Evolutionary conservation across 2,797 vertebrate genomes (phyloP).

Genomic region (Microctenopoma lineatum): DNA sequence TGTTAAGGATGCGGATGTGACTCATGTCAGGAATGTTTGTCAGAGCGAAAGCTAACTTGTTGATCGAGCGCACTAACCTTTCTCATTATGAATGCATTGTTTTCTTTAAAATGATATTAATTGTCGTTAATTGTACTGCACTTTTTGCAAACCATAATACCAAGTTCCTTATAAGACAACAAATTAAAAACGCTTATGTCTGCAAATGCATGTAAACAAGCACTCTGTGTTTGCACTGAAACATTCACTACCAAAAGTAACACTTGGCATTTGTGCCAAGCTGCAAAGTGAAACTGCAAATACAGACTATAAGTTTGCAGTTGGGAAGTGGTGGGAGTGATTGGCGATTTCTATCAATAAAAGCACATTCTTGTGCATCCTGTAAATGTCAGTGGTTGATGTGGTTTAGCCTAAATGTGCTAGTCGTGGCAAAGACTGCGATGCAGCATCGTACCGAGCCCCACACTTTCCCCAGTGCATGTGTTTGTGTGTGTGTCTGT

Average conservation of each 20-base stretch:
- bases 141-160: not conserved
- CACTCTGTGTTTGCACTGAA: constrained; percentile 12
- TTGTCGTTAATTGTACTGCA: not conserved
- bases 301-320: constrained; percentile 40
- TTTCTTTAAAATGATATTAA: too few relatives aligned
- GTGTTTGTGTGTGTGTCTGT: not conserved
- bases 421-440: constrained; percentile 32
- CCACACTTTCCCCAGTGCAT: constrained; percentile 26
- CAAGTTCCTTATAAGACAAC: not conserved
- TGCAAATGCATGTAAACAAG: not conserved
- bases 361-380: constrained; percentile 28
- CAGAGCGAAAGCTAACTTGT: not conserved
- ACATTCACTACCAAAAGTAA: constrained; percentile 32
- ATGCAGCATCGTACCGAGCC: constrained; percentile 23
- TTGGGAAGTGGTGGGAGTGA: constrained; percentile 72
- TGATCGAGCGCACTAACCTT: not conserved
- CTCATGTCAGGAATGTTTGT: constrained; percentile 18
- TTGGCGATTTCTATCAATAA: constrained; percentile 66
- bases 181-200: not conserved
- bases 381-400: constrained; percentile 71
- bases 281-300: constrained; percentile 58
- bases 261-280: constrained; percentile 39
- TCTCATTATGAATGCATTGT: not conserved
- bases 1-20: constrained; percentile 5
- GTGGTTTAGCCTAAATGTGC: constrained; percentile 50